Evolutionary conservation across 2,797 vertebrate genomes (phyloP).

Genomic region (Muscicapa striata): DNA sequence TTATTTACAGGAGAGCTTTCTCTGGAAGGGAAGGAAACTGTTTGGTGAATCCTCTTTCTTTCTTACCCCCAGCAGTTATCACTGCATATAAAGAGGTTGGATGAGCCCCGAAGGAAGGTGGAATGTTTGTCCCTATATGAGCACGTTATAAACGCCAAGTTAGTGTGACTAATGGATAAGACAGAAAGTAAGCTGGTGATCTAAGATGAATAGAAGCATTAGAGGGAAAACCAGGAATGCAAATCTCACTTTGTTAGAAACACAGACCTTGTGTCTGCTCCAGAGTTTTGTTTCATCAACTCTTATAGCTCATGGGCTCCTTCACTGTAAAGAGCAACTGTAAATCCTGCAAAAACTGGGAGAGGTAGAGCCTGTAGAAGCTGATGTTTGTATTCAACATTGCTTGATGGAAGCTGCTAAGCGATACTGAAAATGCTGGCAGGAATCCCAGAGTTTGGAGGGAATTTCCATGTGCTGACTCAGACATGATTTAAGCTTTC

Average conservation of each 20-base stretch:
- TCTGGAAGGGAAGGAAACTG: not conserved
- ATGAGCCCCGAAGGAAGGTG: constrained; percentile 41
- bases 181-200: constrained; percentile 23
- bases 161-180: constrained; percentile 64
- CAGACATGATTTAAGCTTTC: constrained; percentile 18
- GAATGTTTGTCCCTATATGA: not conserved
- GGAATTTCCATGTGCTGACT: constrained; percentile 66
- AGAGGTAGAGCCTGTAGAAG: constrained; percentile 2
- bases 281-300: constrained; percentile 36
- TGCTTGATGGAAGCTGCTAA: constrained; percentile 49
- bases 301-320: not conserved
- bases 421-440: constrained; percentile 46
- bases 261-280: not conserved
- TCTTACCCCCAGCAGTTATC: constrained; percentile 26
- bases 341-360: not conserved
- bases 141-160: constrained; percentile 34
- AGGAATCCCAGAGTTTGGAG: constrained; percentile 28
- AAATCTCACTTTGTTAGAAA: constrained; percentile 43
- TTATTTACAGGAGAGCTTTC: constrained; percentile 17
- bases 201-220: constrained; percentile 51
- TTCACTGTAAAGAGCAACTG: not conserved
- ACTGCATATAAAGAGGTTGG: constrained; percentile 21
- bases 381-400: constrained; percentile 16
- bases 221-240: constrained; percentile 26
- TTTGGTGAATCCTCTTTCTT: constrained; percentile 49